Evolutionary conservation across 2,797 vertebrate species (phyloP).

Genomic region (Clarias fuscus): DNA sequence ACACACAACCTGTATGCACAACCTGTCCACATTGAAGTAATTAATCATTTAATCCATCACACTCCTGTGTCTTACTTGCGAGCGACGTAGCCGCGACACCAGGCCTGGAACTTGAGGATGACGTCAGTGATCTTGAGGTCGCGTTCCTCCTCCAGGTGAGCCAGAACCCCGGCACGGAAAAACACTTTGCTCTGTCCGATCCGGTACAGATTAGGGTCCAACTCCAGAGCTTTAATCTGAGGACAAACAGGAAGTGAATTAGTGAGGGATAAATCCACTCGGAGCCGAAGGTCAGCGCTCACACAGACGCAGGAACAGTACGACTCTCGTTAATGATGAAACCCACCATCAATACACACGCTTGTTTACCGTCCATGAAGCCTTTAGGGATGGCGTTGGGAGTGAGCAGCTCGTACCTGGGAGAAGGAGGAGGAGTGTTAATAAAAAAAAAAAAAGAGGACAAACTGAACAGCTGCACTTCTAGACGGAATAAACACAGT

Average conservation of each 20-base stretch:
- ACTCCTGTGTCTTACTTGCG: conserved; percentile 73
- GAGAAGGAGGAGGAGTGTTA: conserved; percentile 8
- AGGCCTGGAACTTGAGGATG: conserved; percentile 86
- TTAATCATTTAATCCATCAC: too few relatives aligned
- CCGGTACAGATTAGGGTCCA: conserved; percentile 83
- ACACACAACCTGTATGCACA: not conserved
- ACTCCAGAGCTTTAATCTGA: conserved; percentile 84
- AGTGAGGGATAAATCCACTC: not conserved
- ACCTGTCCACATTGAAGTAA: too few relatives aligned
- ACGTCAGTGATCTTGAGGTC: conserved; percentile 87
- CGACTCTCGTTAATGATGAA: too few relatives aligned
- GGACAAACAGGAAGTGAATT: not conserved
- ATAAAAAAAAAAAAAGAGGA: too few relatives aligned
- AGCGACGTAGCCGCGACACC: conserved; percentile 84
- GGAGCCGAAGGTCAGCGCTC: not conserved
- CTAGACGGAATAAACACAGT: not conserved
- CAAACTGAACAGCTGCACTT: not conserved
- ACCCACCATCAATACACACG: conserved; percentile 85
- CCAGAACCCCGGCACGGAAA: conserved; percentile 84
- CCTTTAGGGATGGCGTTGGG: conserved; percentile 87
- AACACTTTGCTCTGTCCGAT: conserved; percentile 89
- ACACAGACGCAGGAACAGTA: not conserved
- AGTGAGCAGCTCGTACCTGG: conserved; percentile 85
- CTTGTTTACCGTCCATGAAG: conserved; percentile 90
- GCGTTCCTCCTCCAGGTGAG: conserved; percentile 85